Evolutionary conservation across 2,888 invertebrate genomes (phyloP), one percentile per base, ranked within the genome.

Genomic region (Ceraclea dissimilis): DNA sequence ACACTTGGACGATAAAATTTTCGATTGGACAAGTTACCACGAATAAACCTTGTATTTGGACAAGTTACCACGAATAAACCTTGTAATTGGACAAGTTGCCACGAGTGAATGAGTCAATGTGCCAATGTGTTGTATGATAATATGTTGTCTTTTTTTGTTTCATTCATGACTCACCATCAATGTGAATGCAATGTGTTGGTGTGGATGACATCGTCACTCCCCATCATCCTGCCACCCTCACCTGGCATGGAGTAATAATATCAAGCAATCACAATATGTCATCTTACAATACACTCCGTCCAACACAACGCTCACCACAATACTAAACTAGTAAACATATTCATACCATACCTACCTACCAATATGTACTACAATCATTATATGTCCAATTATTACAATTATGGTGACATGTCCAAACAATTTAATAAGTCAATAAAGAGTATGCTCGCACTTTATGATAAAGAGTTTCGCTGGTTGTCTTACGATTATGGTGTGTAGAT

Each of bases 231-330:
- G 39, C 39, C 39, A 39, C 16, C 39, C 13, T 39, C 39, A 39
- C 39, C 39, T 39, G 39, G 39, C 39, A 39, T 39, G 39, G 39
- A 39, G 39, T 39, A 39, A 39, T 13, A 39, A 39, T 39, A 39
- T 39, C 39, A 39, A 39, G 39, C 39, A 13, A 39, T 39, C 39
- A 39, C 39, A n/a, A 39, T 39, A n/a, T 39, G 13, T n/a, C 16
- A 39, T 39, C 39, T 8, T 39, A 26, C 26, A 26, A 26, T 26
- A 26, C 10, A 26, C 26, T 10, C 4, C 26, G 26, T 26, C 26
- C 26, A 26, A 26, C 26, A 6, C 4, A 26, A 26, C 10, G 10
- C 10, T 10, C 26, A 51, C 51, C n/a, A n/a, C n/a, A n/a, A n/a
- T n/a, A n/a, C n/a, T n/a, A n/a, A n/a, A n/a, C n/a, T n/a, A n/a